Evolutionary conservation across 2,888 invertebrate genomes (phyloP).

Genomic region (Erebia palarica): DNA sequence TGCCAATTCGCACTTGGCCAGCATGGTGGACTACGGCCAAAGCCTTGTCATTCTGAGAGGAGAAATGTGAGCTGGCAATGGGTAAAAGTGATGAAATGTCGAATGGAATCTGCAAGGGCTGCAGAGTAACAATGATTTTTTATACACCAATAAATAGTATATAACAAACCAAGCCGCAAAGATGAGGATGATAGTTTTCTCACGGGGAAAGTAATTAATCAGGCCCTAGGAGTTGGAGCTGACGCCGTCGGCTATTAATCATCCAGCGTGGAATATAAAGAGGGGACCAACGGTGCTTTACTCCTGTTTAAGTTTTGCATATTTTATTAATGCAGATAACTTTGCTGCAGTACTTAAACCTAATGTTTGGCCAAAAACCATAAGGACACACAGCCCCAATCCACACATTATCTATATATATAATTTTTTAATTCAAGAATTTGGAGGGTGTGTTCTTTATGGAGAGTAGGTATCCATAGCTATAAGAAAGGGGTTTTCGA

Average conservation of each 20-base stretch:
- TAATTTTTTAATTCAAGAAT: too few relatives aligned
- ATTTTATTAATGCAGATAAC: constrained; percentile 3
- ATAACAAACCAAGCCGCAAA: constrained; percentile 58
- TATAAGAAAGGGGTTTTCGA: too few relatives aligned
- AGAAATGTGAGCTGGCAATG: too few relatives aligned
- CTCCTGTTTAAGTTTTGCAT: constrained; percentile 18
- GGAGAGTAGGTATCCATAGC: too few relatives aligned
- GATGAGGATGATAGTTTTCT: constrained; percentile 67
- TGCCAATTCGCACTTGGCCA: background rate
- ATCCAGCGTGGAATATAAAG: constrained; percentile 59
- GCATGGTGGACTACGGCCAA: too few relatives aligned
- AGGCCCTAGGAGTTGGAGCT: constrained; percentile 50
- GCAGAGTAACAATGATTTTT: constrained; percentile 2
- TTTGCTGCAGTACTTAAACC: background rate
- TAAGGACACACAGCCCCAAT: background rate
- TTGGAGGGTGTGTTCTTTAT: too few relatives aligned
- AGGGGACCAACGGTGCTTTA: constrained; percentile 36
- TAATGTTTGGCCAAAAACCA: background rate
- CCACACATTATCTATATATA: background rate
- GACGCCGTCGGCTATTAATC: constrained; percentile 58
- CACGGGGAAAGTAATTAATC: constrained; percentile 67
- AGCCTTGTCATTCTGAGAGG: too few relatives aligned
- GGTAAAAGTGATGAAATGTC: too few relatives aligned
- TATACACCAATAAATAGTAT: constrained; percentile 34
- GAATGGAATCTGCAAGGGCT: background rate